Conservation (phyloP, 2,888 invertebrate species). For the Drosophila colorata region DNA sequence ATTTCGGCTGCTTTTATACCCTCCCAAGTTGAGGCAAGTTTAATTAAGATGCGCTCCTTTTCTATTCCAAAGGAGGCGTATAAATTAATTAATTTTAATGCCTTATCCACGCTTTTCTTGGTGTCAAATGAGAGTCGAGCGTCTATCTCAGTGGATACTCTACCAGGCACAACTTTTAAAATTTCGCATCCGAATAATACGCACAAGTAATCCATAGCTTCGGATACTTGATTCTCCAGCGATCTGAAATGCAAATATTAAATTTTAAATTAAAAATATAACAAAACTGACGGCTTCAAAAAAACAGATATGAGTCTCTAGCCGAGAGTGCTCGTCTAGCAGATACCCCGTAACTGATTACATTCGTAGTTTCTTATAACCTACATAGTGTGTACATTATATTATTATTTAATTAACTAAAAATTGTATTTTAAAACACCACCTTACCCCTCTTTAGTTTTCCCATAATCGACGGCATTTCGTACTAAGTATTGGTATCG, state of each 20-base stretch:
- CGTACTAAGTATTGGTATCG: constrained; percentile 95
- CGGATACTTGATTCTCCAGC: constrained; percentile 86
- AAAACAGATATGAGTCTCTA: too few species aligned
- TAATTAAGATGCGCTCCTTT: constrained; percentile 97
- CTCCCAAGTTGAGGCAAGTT: constrained; percentile 99
- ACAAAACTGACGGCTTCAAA: not conserved
- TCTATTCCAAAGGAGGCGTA: constrained; percentile 95
- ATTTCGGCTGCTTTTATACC: constrained; percentile 98
- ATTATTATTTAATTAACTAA: too few species aligned
- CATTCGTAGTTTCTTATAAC: too few species aligned
- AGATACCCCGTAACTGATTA: too few species aligned
- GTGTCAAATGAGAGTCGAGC: constrained; percentile 94
- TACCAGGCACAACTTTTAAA: constrained; percentile 97
- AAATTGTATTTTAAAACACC: not conserved
- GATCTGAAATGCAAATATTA: constrained; percentile 37
- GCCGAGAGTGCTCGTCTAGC: too few species aligned
- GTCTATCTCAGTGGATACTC: constrained; percentile 86
- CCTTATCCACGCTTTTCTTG: constrained; percentile 95
- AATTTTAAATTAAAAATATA: not conserved
- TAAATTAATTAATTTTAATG: constrained; percentile 93
- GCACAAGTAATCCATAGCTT: constrained; percentile 96
- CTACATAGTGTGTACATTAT: too few species aligned
- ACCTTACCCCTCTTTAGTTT: constrained; percentile 87
- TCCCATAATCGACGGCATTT: constrained; percentile 96
- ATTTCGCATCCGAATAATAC: constrained; percentile 99